Evolutionary conservation across 1,140 invertebrate species (phyloP).

Genomic region (Aleiodes sp.): DNA sequence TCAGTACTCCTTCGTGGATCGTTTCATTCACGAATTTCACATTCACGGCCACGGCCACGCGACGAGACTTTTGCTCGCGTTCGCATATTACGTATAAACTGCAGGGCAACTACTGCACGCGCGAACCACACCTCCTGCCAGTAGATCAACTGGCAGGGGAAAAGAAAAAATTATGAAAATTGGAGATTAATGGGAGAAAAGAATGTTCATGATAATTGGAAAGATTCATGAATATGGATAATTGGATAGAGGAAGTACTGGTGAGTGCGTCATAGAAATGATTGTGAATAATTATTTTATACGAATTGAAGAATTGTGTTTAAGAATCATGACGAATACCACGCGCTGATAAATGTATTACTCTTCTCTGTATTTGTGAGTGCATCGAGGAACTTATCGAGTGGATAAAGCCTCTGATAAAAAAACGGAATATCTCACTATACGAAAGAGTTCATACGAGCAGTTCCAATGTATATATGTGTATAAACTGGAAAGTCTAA

Average conservation of each 20-base stretch:
- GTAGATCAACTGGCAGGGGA: not conserved
- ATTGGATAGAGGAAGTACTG: not conserved
- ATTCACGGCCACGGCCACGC: constrained; percentile 61
- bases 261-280: too few relatives aligned
- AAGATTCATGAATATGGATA: not conserved
- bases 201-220: not conserved
- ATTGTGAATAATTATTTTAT: too few relatives aligned
- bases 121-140: constrained; percentile 19
- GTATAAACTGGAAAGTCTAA: too few relatives aligned
- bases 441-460: too few relatives aligned
- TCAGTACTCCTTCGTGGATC: constrained; percentile 9
- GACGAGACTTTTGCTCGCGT: constrained; percentile 22
- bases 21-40: constrained; percentile 63
- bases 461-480: too few relatives aligned
- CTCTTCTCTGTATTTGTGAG: too few relatives aligned
- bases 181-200: too few relatives aligned
- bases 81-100: not conserved
- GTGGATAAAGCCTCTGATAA: too few relatives aligned
- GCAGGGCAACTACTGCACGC: constrained; percentile 22
- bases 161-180: constrained; percentile 15
- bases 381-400: too few relatives aligned
- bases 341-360: not conserved
- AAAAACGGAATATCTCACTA: too few relatives aligned
- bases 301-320: too few relatives aligned
- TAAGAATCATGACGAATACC: not conserved